Evolutionary conservation across 2,113 vertebrate genomes (phyloP), one percentile per base, ranked within the genome.

Genomic region (Eretmochelys imbricata): DNA sequence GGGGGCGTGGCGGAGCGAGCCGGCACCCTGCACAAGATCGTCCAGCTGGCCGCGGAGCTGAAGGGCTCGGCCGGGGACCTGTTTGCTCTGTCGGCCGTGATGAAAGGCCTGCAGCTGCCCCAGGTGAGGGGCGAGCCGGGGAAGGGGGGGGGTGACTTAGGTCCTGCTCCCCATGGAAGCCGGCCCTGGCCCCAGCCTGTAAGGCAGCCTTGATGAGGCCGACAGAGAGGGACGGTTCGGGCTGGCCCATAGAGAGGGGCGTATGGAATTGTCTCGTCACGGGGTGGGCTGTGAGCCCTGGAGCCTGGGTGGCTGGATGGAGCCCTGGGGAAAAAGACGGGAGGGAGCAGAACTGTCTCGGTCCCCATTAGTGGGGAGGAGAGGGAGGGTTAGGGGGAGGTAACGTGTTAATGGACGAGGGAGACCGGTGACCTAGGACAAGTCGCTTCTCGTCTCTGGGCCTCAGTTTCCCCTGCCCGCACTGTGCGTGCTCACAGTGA

Each of bases 61-160:
- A 98, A 98, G 86, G 97, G 98, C 6, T 97, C 98, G 3, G 96
- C 97, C 8, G 98, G 98, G 31, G 97, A 99, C 96, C 98, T 99
- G 53, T 99, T 98, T 42, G 98, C 98, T 55, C 98, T 99, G 96
- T 99, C 99, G 1, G 99, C 99, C 0, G 98, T 99, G 94, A 99
- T 99, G 99, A 98, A 98, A 81, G 98, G 98, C 35, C 97, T 99
- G 95, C 99, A 99, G 90, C 95, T 99, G 97, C 99, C 99, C 54
- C 99, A 99, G 98, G 99, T 99, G 55, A 90, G 91, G 51, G 24
- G 17, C 24, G 27, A 50, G 7, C 53, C 14, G 46, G 76, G 27
- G n/a, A n/a, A n/a, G n/a, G n/a, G 57, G 49, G 25, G 75, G 35
- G 19, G 42, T 57, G 11, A 4, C n/a, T n/a, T n/a, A n/a, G n/a